These are phyloP conservation scores for Nothocercus nigrocapillus DNA, from an alignment of 2,113 vertebrate species.

Conservation along the genomic window DNA sequence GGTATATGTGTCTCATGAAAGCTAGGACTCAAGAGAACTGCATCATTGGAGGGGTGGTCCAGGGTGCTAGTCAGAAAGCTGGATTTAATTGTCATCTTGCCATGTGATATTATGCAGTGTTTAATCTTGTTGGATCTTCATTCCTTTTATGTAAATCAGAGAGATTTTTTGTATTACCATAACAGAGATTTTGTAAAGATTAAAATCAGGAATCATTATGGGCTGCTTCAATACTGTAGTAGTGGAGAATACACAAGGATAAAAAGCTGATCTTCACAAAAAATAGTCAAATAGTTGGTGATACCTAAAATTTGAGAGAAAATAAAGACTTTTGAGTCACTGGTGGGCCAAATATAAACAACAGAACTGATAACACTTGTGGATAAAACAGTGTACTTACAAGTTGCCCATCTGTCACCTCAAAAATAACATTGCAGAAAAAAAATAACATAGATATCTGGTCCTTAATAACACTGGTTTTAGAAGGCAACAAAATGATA, in stretches of 20 bases:
- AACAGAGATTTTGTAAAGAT: background rate
- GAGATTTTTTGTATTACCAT: rapidly evolving
- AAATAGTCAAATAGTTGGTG: background rate
- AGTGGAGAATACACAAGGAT: background rate
- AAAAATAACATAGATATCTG: background rate
- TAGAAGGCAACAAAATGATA: background rate
- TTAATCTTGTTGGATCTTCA: background rate
- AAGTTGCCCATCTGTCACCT: background rate
- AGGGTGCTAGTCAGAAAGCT: background rate
- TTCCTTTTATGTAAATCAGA: background rate
- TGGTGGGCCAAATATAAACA: background rate
- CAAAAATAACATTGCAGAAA: background rate
- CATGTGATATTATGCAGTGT: background rate
- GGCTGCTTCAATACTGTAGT: background rate
- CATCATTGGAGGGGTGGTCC: background rate
- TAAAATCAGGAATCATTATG: background rate
- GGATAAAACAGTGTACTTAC: background rate
- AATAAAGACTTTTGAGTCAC: background rate
- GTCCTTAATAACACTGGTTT: background rate
- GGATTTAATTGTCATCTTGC: background rate
- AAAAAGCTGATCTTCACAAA: background rate
- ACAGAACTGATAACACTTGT: background rate
- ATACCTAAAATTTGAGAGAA: background rate
- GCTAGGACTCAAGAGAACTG: background rate
- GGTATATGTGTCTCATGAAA: background rate